Conservation (phyloP, 2,888 invertebrate species). For the Resseliella maxima region DNA sequence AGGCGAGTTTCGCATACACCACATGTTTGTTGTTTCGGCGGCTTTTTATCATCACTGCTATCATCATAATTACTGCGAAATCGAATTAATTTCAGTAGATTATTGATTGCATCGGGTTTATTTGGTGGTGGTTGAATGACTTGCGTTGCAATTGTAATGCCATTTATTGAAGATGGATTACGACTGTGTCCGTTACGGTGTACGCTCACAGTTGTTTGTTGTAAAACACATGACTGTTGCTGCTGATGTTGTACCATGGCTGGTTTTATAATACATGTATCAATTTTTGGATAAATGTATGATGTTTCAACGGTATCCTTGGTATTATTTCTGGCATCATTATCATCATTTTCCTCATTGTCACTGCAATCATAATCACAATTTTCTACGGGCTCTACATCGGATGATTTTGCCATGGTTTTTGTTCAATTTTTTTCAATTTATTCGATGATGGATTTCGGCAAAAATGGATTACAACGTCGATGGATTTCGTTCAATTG, state of each 20-base stretch:
- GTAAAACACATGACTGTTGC: background rate
- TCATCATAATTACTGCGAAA: background rate
- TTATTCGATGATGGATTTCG: background rate
- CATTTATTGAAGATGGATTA: slow-evolving; percentile 54
- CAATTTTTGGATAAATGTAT: too few species aligned
- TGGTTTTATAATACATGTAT: too few species aligned
- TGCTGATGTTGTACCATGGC: too few species aligned
- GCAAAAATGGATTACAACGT: too few species aligned
- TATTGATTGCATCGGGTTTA: slow-evolving; percentile 21
- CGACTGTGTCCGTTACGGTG: slow-evolving; percentile 52
- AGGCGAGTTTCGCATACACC: background rate
- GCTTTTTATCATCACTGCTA: background rate
- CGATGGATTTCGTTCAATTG: too few species aligned
- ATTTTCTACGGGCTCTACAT: too few species aligned
- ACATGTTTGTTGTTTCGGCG: background rate
- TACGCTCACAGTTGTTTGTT: slow-evolving; percentile 8
- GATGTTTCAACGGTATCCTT: too few species aligned
- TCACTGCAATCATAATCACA: too few species aligned
- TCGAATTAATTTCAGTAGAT: slow-evolving; percentile 11
- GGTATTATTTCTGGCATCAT: too few species aligned
- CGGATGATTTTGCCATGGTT: background rate
- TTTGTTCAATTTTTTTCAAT: background rate
- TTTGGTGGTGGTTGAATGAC: slow-evolving; percentile 33
- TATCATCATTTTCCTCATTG: too few species aligned
- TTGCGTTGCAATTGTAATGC: slow-evolving; percentile 52